These are phyloP conservation scores for Scelioninae gen. 1 DNA, from an alignment of 2,888 invertebrate species.

Conservation along the genomic window DNA sequence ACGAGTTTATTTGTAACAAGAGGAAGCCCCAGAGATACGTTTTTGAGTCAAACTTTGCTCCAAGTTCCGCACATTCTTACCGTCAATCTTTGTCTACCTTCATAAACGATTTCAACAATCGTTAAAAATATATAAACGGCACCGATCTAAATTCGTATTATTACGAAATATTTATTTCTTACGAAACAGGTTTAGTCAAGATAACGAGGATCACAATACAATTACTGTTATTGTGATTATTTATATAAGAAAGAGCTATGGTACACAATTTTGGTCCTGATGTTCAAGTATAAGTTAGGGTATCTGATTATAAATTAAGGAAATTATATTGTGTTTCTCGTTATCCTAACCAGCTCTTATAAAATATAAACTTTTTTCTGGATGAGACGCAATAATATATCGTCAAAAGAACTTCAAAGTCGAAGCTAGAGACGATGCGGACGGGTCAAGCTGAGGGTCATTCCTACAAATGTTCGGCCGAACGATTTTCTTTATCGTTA, in stretches of 20 bases:
- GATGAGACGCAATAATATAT: conserved; percentile 38
- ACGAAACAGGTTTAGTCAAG: too few species aligned
- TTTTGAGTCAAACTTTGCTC: conserved; percentile 28
- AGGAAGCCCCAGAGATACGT: conserved; percentile 63
- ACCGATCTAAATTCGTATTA: too few species aligned
- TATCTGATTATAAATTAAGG: too few species aligned
- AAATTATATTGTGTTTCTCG: conserved; percentile 26
- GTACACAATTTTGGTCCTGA: too few species aligned
- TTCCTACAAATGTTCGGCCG: conserved; percentile 17
- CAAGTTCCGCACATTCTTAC: conserved; percentile 68
- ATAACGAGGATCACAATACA: too few species aligned
- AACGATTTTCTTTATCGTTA: conserved; percentile 13
- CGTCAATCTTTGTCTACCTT: conserved; percentile 69
- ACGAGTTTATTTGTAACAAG: conserved; percentile 41
- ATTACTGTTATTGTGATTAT: too few species aligned
- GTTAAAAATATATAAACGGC: too few species aligned
- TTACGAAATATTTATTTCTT: too few species aligned
- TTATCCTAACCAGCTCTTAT: conserved; percentile 39
- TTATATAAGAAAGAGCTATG: too few species aligned
- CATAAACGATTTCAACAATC: too few species aligned
- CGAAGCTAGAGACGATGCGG: conserved; percentile 53
- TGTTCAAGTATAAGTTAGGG: too few species aligned
- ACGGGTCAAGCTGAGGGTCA: conserved; percentile 34
- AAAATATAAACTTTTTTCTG: conserved; percentile 36
- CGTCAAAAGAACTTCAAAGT: conserved; percentile 42